A percentile compares a stretch with the other conserved stretches of the same genome.
Evolutionary conservation across 2,797 vertebrate species (phyloP).

Genomic region (Malacoctenus gilli): DNA sequence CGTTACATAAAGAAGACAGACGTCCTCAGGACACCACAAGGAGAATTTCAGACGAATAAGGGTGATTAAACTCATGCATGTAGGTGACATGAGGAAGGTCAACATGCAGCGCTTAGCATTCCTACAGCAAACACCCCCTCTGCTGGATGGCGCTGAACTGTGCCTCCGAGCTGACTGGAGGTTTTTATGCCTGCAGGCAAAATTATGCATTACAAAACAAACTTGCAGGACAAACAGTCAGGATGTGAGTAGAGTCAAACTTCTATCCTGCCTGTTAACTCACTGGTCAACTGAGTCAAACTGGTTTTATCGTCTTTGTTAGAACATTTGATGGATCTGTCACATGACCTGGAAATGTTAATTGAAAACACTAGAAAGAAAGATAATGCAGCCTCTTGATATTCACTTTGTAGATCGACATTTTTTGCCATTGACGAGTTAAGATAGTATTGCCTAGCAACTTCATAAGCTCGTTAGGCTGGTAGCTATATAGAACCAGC

Average conservation of each 20-base stretch:
- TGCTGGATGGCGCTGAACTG: constrained; percentile 54
- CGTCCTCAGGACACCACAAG: constrained; percentile 1
- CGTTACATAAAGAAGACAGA: constrained; percentile 22
- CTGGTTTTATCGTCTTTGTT: too few relatives aligned
- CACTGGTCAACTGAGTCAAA: too few relatives aligned
- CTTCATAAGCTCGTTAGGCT: too few relatives aligned
- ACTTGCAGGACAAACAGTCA: neutral
- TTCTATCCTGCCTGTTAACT: neutral
- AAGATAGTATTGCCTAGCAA: too few relatives aligned
- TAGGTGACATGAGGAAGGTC: constrained; percentile 38
- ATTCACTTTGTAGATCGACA: too few relatives aligned
- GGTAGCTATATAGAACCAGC: too few relatives aligned
- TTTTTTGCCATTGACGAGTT: too few relatives aligned
- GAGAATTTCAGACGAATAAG: neutral
- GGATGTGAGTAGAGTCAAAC: neutral
- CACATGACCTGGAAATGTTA: too few relatives aligned
- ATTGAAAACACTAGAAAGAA: too few relatives aligned
- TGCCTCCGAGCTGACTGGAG: constrained; percentile 6
- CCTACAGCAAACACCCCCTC: constrained; percentile 58
- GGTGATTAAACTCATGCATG: constrained; percentile 1
- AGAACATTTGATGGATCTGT: too few relatives aligned
- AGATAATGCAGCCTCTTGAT: too few relatives aligned
- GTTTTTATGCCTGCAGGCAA: neutral
- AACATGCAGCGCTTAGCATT: constrained; percentile 19
- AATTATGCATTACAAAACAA: too few relatives aligned